Evolutionary conservation across 2,888 invertebrate species (phyloP).

Genomic region (Aleiodes testaceus): DNA sequence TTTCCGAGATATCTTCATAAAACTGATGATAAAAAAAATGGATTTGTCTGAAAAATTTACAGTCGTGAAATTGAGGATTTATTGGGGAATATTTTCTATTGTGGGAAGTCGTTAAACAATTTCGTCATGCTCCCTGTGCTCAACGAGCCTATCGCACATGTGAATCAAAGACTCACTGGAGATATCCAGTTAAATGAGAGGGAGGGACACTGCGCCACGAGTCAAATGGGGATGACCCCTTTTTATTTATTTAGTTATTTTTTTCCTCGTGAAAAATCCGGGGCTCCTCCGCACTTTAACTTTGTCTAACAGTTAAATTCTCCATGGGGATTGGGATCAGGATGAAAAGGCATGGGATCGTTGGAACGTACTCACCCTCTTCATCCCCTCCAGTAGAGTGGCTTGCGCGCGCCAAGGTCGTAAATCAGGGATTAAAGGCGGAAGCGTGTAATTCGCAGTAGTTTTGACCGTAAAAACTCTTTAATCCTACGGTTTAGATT

Average conservation of each 20-base stretch:
- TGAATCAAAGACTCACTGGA: conserved; percentile 30
- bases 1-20: no score
- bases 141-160: conserved; percentile 31
- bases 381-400: conserved; percentile 30
- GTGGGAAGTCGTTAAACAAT: conserved; percentile 32
- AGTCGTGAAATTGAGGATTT: no score
- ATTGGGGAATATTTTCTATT: conserved; percentile 37
- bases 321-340: conserved; percentile 67
- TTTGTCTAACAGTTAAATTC: conserved; percentile 62
- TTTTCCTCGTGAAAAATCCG: neutral
- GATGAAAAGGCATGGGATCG: conserved; percentile 37
- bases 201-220: conserved; percentile 53
- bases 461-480: conserved; percentile 65
- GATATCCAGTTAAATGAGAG: conserved; percentile 3
- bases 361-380: conserved; percentile 8
- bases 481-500: conserved; percentile 68
- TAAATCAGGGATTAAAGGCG: conserved; percentile 70
- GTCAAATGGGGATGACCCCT: conserved; percentile 56
- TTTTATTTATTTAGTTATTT: conserved; percentile 12
- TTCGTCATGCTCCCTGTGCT: conserved; percentile 34
- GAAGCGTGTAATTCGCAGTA: conserved; percentile 67
- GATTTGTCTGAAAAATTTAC: no score
- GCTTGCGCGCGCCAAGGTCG: conserved; percentile 49
- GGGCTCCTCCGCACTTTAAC: conserved; percentile 41
- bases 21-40: no score